Evolutionary conservation across 1,140 invertebrate genomes (phyloP), one percentile per base, ranked within the genome.

Genomic region (Sarcophaga peregrina): DNA sequence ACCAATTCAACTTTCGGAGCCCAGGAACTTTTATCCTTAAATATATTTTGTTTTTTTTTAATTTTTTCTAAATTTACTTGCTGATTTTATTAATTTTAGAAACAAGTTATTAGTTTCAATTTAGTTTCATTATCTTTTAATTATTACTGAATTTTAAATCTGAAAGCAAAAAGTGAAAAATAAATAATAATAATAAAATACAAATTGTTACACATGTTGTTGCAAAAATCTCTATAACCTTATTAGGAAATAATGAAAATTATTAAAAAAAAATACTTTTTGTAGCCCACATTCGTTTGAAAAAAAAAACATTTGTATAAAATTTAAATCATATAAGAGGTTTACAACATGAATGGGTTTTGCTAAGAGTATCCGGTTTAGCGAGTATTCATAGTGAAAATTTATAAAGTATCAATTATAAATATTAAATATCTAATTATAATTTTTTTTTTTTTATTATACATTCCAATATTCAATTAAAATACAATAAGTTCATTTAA

Each of bases 161-260:
- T 78, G 47, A 46, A 78, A 78, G n/a, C 7, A 78, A 78, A 78
- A 20, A 10, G 17, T 78, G 6, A 50, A 20, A 78, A 78, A 50
- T 17, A 78, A 78, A 20, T n/a, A n/a, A n/a, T n/a, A n/a, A n/a
- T n/a, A n/a, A n/a, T 78, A 78, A 78, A 76, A 48, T 76, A 50
- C 75, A 78, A 37, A 78, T 78, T 78, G 47, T 50, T 52, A 78
- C 75, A 78, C 9, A 48, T 78, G 75, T 50, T 78, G 17, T 52
- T 17, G 52, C 50, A 11, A 52, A 52, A 78, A 78, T 20, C 17
- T 50, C 17, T 25, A 50, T 78, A 52, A 25, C 75, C 75, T 50
- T 78, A 78, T 78, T 20, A 52, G 50, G 75, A 25, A 52, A 78
- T n/a, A 76, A 76, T 52, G 50, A 20, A 78, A 50, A 50, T n/a